Percentiles rank a stretch among this genome's conserved stretches.
Conservation (phyloP, 2,113 vertebrate genomes). For the Meles meles region DNA sequence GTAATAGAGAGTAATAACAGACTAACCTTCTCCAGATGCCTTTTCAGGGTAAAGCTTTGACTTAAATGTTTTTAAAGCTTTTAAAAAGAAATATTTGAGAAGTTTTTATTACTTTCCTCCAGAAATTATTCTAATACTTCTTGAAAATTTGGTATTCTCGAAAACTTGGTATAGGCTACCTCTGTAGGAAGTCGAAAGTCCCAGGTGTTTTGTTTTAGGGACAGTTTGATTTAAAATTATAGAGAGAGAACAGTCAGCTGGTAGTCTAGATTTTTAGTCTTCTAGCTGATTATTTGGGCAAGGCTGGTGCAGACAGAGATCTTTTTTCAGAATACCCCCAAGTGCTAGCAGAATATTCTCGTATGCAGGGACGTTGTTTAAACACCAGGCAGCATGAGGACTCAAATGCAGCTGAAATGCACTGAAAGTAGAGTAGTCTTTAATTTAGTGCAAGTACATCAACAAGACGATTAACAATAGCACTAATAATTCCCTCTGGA, state of each 20-base stretch:
- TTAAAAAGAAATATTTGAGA: not conserved
- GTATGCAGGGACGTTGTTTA: not conserved
- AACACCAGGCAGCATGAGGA: not conserved
- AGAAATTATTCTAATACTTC: not conserved
- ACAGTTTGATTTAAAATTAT: conserved; percentile 26
- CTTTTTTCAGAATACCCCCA: not conserved
- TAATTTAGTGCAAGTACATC: not conserved
- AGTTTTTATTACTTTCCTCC: conserved; percentile 12
- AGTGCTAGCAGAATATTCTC: not conserved
- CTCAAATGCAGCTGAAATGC: not conserved
- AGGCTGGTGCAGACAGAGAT: not conserved
- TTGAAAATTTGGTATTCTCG: conserved; percentile 14
- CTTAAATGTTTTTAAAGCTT: conserved; percentile 9
- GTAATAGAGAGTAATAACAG: conserved; percentile 8
- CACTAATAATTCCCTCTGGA: not conserved
- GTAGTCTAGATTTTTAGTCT: not conserved
- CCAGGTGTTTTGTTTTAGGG: not conserved
- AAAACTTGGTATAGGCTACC: not conserved
- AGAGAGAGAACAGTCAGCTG: not conserved
- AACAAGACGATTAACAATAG: not conserved
- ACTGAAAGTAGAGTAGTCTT: not conserved
- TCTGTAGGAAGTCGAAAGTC: not conserved
- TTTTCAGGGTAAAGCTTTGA: conserved; percentile 8
- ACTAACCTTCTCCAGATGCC: conserved; percentile 14
- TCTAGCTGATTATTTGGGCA: not conserved